Conservation (phyloP, 2,888 invertebrate species). For the Dasysyrphus tricinctus region DNA sequence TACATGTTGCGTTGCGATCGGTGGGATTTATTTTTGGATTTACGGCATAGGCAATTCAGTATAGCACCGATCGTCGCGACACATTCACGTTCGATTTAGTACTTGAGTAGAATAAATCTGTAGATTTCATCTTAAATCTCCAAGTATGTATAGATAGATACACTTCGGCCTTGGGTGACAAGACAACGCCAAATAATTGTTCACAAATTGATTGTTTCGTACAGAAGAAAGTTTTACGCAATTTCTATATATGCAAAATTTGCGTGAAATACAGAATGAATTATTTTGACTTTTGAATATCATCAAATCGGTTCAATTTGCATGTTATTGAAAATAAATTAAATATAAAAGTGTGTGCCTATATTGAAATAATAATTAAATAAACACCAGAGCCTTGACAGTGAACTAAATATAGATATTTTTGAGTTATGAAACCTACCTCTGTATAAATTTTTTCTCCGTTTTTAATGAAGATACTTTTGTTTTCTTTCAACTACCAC, state of each 20-base stretch:
- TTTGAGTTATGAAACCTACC: conserved; percentile 78
- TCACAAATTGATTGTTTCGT: conserved; percentile 38
- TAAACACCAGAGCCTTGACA: conserved; percentile 78
- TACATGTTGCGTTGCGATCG: conserved; percentile 57
- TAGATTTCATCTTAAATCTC: conserved; percentile 62
- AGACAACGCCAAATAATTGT: conserved; percentile 43
- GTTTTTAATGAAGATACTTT: conserved; percentile 49
- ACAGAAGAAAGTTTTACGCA: conserved; percentile 66
- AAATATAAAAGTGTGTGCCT: neutral
- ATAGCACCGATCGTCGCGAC: conserved; percentile 67
- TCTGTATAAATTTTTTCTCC: conserved; percentile 33
- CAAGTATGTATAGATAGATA: conserved; percentile 56
- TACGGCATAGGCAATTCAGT: conserved; percentile 51
- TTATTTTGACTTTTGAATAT: conserved; percentile 20
- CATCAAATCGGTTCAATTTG: conserved; percentile 5
- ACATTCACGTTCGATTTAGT: conserved; percentile 44
- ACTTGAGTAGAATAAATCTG: conserved; percentile 36
- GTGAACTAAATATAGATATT: conserved; percentile 82
- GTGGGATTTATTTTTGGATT: conserved; percentile 64
- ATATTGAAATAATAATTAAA: conserved; percentile 12
- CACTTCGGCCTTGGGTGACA: conserved; percentile 68
- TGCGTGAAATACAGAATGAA: neutral
- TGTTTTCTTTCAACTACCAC: conserved; percentile 56
- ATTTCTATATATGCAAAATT: conserved; percentile 43
- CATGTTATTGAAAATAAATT: conserved; percentile 5